Percentiles rank a stretch among this genome's conserved stretches.
Conservation (phyloP, 2,113 vertebrate species). For the Struthio camelus region DNA sequence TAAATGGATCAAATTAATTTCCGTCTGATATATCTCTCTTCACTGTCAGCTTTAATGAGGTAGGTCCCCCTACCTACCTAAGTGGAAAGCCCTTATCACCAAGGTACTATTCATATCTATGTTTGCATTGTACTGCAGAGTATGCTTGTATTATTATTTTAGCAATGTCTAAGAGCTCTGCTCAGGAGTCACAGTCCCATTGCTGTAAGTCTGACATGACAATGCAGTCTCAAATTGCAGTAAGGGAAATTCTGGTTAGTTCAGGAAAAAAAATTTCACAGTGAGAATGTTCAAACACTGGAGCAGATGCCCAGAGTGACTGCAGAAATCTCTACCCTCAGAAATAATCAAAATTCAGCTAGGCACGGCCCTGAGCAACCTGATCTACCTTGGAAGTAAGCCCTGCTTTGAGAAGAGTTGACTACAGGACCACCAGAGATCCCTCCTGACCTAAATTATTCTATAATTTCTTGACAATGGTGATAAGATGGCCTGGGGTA, state of each 20-base stretch:
- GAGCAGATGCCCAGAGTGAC: background rate
- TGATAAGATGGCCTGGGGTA: background rate
- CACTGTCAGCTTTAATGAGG: background rate
- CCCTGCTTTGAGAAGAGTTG: too few species aligned
- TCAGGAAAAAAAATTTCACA: background rate
- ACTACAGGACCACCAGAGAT: too few species aligned
- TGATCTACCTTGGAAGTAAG: too few species aligned
- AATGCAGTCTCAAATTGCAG: background rate
- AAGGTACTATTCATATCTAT: background rate
- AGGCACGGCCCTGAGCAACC: too few species aligned
- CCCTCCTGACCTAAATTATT: too few species aligned
- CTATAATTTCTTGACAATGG: too few species aligned
- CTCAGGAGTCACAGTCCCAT: background rate
- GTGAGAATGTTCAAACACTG: background rate
- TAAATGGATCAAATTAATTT: background rate
- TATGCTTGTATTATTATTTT: background rate
- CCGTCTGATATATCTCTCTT: background rate
- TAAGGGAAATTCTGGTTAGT: background rate
- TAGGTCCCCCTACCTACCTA: background rate
- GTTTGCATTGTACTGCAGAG: background rate
- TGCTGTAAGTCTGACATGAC: background rate
- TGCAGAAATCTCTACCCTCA: too few species aligned
- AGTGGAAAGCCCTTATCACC: background rate
- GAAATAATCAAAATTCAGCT: too few species aligned
- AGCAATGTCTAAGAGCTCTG: background rate